Conservation (phyloP, 2,113 vertebrate species). For the Plestiodon gilberti region DNA sequence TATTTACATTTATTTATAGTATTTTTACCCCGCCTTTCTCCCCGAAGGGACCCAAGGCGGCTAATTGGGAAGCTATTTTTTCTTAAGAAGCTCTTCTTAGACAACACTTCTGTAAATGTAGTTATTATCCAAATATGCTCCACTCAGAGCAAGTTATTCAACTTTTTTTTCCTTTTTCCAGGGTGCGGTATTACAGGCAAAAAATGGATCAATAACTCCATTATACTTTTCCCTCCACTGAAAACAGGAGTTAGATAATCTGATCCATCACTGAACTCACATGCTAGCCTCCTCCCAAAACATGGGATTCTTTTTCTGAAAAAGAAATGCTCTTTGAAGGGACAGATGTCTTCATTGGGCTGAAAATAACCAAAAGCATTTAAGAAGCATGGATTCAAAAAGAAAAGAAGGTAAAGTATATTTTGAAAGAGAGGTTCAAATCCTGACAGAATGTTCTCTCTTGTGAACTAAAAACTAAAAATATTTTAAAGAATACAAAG, state of each 20-base stretch:
- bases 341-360: constrained; percentile 57
- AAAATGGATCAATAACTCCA: not conserved
- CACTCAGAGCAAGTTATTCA: not conserved
- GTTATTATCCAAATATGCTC: not conserved
- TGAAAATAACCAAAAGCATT: constrained; percentile 30
- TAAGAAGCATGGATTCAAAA: constrained; percentile 76
- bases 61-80: too few species aligned
- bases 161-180: not conserved
- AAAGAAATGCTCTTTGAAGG: constrained; percentile 67
- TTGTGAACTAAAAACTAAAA: not conserved
- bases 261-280: constrained; percentile 63
- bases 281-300: constrained; percentile 63
- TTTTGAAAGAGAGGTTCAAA: constrained; percentile 47
- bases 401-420: constrained; percentile 74
- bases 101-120: too few species aligned
- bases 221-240: constrained; percentile 2
- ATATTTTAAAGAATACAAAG: not conserved
- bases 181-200: not conserved
- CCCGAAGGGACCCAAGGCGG: too few species aligned
- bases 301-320: constrained; percentile 57
- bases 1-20: too few species aligned
- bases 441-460: not conserved
- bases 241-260: constrained; percentile 70
- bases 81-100: too few species aligned
- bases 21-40: too few species aligned